phyloP scores from a whole-genome alignment of 2,797 vertebrate species.

The Rhynchotus rufescens region DNA sequence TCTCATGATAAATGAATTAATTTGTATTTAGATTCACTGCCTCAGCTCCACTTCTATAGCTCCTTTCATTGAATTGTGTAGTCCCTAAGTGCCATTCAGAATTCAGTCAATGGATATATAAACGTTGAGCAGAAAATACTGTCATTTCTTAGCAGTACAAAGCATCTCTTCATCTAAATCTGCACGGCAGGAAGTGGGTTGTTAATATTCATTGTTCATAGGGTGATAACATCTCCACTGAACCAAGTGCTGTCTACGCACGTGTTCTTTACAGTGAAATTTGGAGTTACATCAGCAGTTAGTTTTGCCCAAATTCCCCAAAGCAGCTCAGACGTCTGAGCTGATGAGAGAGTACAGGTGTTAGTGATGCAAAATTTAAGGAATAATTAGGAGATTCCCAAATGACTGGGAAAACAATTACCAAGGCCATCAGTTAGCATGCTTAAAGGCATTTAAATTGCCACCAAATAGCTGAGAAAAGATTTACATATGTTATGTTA shows the following conservation, averaged over 20 bases:
- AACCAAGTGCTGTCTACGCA: neutral
- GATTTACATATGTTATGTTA: constrained; percentile 23
- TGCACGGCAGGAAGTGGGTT: neutral
- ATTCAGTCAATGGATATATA: neutral
- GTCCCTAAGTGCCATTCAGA: neutral
- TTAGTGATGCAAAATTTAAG: constrained; percentile 61
- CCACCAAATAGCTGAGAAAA: constrained; percentile 29
- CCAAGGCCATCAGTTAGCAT: neutral
- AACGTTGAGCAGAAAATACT: neutral
- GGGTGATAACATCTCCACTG: neutral
- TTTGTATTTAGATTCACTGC: constrained; percentile 5
- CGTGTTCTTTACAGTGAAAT: neutral
- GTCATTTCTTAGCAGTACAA: neutral
- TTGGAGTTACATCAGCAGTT: neutral
- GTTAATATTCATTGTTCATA: constrained; percentile 7
- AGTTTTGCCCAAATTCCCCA: neutral
- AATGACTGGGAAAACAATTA: constrained; percentile 38
- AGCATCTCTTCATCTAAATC: neutral
- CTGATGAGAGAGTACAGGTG: constrained; percentile 35
- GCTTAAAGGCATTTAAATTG: constrained; percentile 48
- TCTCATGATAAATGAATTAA: constrained; percentile 8
- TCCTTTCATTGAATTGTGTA: neutral
- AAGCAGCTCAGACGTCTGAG: neutral
- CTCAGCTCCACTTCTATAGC: neutral
- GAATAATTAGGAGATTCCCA: constrained; percentile 47